Evolutionary conservation across 2,113 vertebrate species (phyloP), one percentile per base, ranked within the genome.

Genomic region (Scopus umbretta): DNA sequence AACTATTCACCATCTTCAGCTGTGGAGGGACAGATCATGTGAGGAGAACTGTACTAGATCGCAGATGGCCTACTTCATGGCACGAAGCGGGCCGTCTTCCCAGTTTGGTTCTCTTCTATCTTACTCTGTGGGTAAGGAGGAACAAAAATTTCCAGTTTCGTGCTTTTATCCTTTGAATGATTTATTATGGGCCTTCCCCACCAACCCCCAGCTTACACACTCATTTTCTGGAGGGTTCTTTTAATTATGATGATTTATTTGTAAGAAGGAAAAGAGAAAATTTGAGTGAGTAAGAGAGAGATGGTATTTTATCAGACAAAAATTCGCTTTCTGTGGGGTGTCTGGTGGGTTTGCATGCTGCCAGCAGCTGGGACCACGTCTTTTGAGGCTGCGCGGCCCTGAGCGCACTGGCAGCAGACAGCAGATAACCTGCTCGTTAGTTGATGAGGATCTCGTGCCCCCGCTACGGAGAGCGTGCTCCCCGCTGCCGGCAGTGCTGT

Each of bases 321-420:
- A 49, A 7, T 8, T 52, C 36, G 32, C 49, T 55, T 53, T 84
- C 29, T 27, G 25, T 13, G 3, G 10, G n/a, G 22, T n/a, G 30
- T 53, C 34, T 3, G 0, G 15, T 26, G 16, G n/a, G 43, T 62
- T 32, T 40, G n/a, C 18, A 0, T 18, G 42, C 14, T 59, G 62
- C 50, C 34, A 58, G 34, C 1, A 2, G 43, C 3, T 0, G 58
- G 38, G 36, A 34, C 21, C 3, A 2, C 4, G 3, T 38, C 36
- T 74, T 38, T 12, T 14, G 59, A 43, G 62, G 16, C 76, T 27
- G 38, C 3, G 2, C 34, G 47, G 19, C 49, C 32, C 61, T 13
- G 23, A 26, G 55, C 22, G 2, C 6, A 2, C 15, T 13, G 38
- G 58, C 80, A n/a, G 16, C 36, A 38, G 55, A 4, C 16, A 16